Base-by-base conservation (phyloP, 2,888 invertebrate species). In the Silvanus unidentatus region DNA sequence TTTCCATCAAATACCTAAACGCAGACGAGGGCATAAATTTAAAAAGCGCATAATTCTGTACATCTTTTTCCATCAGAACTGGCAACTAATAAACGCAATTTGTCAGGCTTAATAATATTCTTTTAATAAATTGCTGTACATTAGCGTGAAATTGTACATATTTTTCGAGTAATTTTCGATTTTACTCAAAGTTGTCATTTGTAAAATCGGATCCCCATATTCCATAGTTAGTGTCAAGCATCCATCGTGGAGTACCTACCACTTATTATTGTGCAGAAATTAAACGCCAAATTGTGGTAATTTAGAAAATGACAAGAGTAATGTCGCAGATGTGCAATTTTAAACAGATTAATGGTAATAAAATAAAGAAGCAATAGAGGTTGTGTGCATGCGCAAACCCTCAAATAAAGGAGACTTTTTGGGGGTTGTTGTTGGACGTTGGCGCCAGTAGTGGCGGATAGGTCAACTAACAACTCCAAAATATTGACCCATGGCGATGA, bases 401-500 rank as follows among this genome's bases (percentile, higher is more conserved):
- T 47, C 40, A 4, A 4, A 3, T 37, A 37, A 16, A 6, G 37
- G 12, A 9, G 11, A 32, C 5, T n/a, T 12, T 12, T 37, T n/a
- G n/a, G 12, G 32, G 32, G 32, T 32, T 22, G 22, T 22, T 22
- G 22, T 12, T 32, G 58, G 57, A 45, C 57, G 50, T 57, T 65
- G 58, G 63, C 63, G 65, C 59, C 64, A 50, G 42, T 49, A 30
- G 32, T 52, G 63, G 54, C 49, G 50, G 49, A 48, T 52, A 51
- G 55, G 54, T 57, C 56, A 66, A 66, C 64, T 61, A 37, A 60
- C 41, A 46, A 50, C 39, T 45, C 46, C 46, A 45, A 51, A 57
- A 61, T 66, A 65, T 65, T 64, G 65, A 65, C 63, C 65, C 63
- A 56, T 45, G 52, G 49, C 53, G 47, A 50, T 44, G 41, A 49